phyloP scores from a whole-genome alignment of 2,888 invertebrate genomes.

The Aplocera efformata region DNA sequence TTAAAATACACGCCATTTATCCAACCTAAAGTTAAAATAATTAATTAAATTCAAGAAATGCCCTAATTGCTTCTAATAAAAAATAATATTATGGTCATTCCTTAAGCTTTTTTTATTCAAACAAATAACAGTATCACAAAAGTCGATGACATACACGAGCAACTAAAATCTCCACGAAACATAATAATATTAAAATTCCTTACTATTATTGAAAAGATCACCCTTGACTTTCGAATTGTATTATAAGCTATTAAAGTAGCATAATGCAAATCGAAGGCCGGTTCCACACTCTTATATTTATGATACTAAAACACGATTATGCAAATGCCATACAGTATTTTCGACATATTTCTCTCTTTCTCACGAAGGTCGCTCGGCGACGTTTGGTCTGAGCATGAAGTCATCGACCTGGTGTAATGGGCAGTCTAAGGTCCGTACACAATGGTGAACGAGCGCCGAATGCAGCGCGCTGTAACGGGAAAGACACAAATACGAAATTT shows the following conservation, averaged over 20 bases:
- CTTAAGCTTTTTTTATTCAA: too few relatives aligned
- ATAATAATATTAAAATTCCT: background rate
- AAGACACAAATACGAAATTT: too few relatives aligned
- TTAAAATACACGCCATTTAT: too few relatives aligned
- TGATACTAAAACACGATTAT: slow-evolving; percentile 63
- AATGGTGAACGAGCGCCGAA: background rate
- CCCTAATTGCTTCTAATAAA: too few relatives aligned
- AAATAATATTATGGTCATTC: too few relatives aligned
- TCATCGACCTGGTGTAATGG: slow-evolving; percentile 48
- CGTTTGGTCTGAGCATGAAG: slow-evolving; percentile 59
- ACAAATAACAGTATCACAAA: too few relatives aligned
- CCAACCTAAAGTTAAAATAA: too few relatives aligned
- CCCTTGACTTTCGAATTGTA: slow-evolving; percentile 10
- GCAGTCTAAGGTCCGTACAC: slow-evolving; percentile 20
- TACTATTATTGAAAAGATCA: slow-evolving; percentile 4
- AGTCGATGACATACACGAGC: too few relatives aligned
- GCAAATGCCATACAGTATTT: slow-evolving; percentile 52
- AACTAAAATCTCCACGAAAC: too few relatives aligned
- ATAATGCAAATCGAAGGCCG: slow-evolving; percentile 17
- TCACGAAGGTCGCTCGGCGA: slow-evolving; percentile 65
- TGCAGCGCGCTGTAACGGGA: too few relatives aligned
- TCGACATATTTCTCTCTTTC: slow-evolving; percentile 58
- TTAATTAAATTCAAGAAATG: too few relatives aligned
- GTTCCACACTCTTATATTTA: slow-evolving; percentile 46
- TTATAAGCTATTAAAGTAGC: slow-evolving; percentile 5